These are phyloP conservation scores for Periophthalmus magnuspinnatus DNA, from an alignment of 2,797 vertebrate species.

Conservation along the genomic window DNA sequence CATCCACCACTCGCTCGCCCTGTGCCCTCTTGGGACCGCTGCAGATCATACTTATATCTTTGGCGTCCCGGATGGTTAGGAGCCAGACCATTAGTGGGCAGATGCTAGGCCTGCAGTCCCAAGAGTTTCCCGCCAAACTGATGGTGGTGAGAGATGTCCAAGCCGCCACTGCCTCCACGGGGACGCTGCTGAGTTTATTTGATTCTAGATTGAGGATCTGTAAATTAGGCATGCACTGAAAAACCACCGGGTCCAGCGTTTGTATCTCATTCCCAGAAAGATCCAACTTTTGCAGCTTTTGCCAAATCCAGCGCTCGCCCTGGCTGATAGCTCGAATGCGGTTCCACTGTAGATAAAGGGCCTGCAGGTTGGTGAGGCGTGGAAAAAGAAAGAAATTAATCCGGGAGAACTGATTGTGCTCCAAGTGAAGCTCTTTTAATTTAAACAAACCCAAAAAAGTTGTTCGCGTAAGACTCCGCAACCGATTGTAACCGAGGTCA, in stretches of 20 bases:
- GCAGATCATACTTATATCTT: conserved; percentile 94
- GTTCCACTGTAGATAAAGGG: conserved; percentile 95
- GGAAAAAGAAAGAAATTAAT: conserved; percentile 96
- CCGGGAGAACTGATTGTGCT: conserved; percentile 97
- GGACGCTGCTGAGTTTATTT: conserved; percentile 92
- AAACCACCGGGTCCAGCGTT: conserved; percentile 82
- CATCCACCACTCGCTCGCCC: conserved; percentile 88
- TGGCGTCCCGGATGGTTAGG: conserved; percentile 86
- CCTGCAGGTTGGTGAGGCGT: conserved; percentile 91
- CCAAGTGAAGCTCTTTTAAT: conserved; percentile 91
- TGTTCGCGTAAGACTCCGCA: conserved; percentile 89
- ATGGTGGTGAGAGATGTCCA: conserved; percentile 92
- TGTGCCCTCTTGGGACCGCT: conserved; percentile 90
- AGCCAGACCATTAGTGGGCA: conserved; percentile 93
- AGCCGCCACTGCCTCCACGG: conserved; percentile 87
- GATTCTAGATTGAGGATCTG: conserved; percentile 93
- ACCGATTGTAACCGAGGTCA: conserved; percentile 93
- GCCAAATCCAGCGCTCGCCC: conserved; percentile 92
- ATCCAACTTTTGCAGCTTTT: conserved; percentile 92
- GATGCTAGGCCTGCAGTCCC: conserved; percentile 93
- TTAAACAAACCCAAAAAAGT: conserved; percentile 91
- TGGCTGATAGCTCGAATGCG: conserved; percentile 90
- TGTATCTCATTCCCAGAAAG: conserved; percentile 96
- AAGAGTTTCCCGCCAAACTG: conserved; percentile 91
- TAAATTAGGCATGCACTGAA: conserved; percentile 92